Conservation (phyloP, 2,113 vertebrate species). For the Phocoena sinus region DNA sequence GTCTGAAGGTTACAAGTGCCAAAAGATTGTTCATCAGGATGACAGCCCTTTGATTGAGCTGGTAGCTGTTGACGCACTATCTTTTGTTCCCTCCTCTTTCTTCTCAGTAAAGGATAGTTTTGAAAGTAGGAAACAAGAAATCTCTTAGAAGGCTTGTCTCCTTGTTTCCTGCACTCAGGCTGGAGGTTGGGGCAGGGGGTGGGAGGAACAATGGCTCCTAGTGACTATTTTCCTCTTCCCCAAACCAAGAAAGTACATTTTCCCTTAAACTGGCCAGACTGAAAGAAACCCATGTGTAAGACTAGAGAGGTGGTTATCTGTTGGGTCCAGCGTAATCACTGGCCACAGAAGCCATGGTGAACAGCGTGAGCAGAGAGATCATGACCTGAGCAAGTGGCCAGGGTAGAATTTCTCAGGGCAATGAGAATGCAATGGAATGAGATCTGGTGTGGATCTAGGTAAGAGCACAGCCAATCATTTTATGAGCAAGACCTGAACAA, state of each 20-base stretch:
- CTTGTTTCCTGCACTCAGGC: neutral
- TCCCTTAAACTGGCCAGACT: neutral
- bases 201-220: neutral
- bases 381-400: too few species aligned
- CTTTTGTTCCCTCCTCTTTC: neutral
- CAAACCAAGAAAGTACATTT: neutral
- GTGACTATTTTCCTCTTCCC: neutral
- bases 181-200: fast-evolving
- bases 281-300: neutral
- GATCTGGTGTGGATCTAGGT: neutral
- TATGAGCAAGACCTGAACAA: neutral
- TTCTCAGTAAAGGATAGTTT: neutral
- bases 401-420: neutral
- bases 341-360: neutral
- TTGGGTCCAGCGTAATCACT: neutral
- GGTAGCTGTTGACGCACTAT: neutral
- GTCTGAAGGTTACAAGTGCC: neutral
- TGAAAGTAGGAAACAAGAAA: neutral
- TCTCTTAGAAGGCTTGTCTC: neutral
- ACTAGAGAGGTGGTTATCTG: neutral
- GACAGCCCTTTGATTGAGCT: neutral
- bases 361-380: neutral
- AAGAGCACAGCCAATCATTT: neutral
- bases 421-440: neutral
- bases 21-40: neutral